These are phyloP conservation scores for Hypomecis punctinalis DNA, from an alignment of 2,888 invertebrate genomes.

Conservation along the genomic window DNA sequence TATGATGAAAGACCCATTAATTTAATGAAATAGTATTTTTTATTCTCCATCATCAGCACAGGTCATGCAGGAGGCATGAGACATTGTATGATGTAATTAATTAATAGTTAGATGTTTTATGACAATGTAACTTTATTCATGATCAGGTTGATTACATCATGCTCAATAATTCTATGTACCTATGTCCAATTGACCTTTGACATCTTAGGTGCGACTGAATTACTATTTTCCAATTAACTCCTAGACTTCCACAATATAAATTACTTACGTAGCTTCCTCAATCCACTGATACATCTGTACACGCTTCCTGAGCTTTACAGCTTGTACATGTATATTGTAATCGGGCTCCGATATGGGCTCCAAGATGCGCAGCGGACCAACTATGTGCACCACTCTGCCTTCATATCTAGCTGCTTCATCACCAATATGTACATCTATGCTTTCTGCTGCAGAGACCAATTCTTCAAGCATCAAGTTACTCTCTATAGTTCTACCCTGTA, in stretches of 20 bases:
- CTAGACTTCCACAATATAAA: not conserved
- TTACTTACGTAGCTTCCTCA: conserved; percentile 88
- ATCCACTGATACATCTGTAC: conserved; percentile 98
- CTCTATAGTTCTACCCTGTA: conserved; percentile 91
- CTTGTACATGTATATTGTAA: conserved; percentile 93
- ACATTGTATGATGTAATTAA: too few species aligned
- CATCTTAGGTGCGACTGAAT: not conserved
- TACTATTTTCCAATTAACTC: not conserved
- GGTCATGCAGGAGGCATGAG: too few species aligned
- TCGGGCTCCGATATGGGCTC: conserved; percentile 94
- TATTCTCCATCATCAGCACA: too few species aligned
- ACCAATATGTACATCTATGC: conserved; percentile 88
- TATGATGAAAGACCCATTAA: too few species aligned
- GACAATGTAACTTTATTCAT: too few species aligned
- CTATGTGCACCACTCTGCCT: conserved; percentile 90
- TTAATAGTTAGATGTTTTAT: too few species aligned
- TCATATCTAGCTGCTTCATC: conserved; percentile 88
- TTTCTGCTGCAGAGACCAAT: conserved; percentile 83
- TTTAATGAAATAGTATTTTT: too few species aligned
- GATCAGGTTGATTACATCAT: too few species aligned
- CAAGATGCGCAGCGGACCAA: conserved; percentile 89
- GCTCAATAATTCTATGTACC: too few species aligned
- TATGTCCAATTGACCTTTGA: too few species aligned
- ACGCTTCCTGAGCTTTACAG: conserved; percentile 92
- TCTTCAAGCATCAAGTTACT: conserved; percentile 92